Conservation (phyloP, 1,140 invertebrate genomes). For the Lepidotrigona ventralis region DNA sequence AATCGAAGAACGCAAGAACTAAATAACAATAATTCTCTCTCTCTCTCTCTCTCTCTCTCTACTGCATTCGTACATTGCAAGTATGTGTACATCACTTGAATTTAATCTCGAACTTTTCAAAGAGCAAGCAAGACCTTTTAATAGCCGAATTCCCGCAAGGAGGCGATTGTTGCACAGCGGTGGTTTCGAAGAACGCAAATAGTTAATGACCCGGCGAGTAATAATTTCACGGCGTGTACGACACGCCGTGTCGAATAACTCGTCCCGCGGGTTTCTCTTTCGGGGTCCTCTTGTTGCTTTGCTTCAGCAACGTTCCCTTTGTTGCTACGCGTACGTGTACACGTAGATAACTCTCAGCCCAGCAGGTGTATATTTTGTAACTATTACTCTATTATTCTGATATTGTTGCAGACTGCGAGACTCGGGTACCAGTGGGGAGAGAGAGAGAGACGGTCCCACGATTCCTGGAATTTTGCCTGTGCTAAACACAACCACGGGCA, state of each 20-base stretch:
- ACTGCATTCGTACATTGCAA: neutral
- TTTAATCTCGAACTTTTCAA: constrained; percentile 1
- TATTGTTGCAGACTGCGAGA: neutral
- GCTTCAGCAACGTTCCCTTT: no score
- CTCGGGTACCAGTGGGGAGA: neutral
- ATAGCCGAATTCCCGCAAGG: neutral
- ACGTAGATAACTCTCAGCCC: no score
- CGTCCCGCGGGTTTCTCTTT: constrained; percentile 23
- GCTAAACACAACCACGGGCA: neutral
- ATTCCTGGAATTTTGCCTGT: constrained; percentile 8
- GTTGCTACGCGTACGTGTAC: no score
- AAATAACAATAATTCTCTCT: neutral
- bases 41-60: neutral
- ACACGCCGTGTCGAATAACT: neutral
- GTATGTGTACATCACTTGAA: neutral
- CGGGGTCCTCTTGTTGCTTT: neutral
- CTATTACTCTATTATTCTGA: constrained; percentile 27
- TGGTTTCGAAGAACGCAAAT: neutral
- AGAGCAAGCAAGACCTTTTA: constrained; percentile 8
- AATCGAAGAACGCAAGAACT: neutral
- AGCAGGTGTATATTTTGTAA: neutral
- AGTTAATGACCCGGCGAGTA: constrained; percentile 7
- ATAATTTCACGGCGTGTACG: constrained; percentile 12
- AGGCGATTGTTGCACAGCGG: constrained; percentile 1
- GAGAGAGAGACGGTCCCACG: neutral